phyloP scores from a whole-genome alignment of 2,113 vertebrate genomes.

The Mus musculus region GRCm39 chr4:117718501-117719000 shows the following conservation, averaged over 20 bases:
- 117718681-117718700: not conserved
- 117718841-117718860: not conserved
- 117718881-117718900: not conserved
- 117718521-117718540: not conserved
- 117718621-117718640: not conserved
- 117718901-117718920: not conserved
- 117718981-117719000: not conserved
- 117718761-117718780: not conserved
- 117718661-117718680: constrained; percentile 11
- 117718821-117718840: not conserved
- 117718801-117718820: constrained; percentile 23
- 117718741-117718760: not conserved
- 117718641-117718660: not conserved
- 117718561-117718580: not conserved
- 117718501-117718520: not conserved
- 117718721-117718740: not conserved
- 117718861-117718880: not conserved
- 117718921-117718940: not conserved
- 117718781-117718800: not conserved
- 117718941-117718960: not conserved
- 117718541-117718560: not conserved
- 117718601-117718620: not conserved
- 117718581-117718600: not conserved
- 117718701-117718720: not conserved
- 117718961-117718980: not conserved